These are phyloP conservation scores for Pemphigus obesinymphae DNA, from an alignment of 1,140 invertebrate species.

Conservation along the genomic window DNA sequence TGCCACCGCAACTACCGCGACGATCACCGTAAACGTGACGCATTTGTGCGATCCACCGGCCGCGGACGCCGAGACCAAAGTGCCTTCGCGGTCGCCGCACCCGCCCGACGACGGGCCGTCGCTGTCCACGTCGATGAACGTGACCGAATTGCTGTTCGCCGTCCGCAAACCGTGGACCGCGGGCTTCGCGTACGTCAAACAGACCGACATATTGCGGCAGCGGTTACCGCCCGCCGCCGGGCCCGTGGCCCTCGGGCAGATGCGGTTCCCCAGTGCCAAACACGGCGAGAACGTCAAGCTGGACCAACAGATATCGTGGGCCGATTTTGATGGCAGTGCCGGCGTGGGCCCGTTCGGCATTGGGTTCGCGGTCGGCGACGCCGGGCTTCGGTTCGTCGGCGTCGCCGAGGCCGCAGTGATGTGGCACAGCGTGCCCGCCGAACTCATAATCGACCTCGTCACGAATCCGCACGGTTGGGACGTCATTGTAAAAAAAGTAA, in stretches of 20 bases:
- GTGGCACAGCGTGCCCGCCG: not conserved
- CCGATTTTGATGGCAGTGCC: not conserved
- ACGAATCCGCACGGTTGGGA: constrained; percentile 13
- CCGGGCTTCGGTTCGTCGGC: not conserved
- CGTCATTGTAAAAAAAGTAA: constrained; percentile 11
- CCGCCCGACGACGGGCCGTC: not conserved
- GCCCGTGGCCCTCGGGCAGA: not conserved
- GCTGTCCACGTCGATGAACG: too few species aligned
- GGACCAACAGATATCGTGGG: not conserved
- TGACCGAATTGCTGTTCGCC: not conserved
- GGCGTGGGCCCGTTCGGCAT: not conserved
- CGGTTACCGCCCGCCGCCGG: not conserved
- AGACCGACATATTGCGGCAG: not conserved
- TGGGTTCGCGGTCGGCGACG: not conserved
- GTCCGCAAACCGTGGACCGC: not conserved
- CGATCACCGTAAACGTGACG: not conserved
- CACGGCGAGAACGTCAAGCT: constrained; percentile 13
- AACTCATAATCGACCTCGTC: not conserved
- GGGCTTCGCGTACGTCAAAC: not conserved
- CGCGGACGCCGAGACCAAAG: not conserved
- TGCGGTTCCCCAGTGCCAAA: not conserved
- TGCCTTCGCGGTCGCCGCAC: not conserved
- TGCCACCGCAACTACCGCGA: not conserved
- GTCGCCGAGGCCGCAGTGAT: not conserved
- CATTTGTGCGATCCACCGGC: not conserved